Conservation (phyloP, 2,888 invertebrate species). For the Thalpophila matura region DNA sequence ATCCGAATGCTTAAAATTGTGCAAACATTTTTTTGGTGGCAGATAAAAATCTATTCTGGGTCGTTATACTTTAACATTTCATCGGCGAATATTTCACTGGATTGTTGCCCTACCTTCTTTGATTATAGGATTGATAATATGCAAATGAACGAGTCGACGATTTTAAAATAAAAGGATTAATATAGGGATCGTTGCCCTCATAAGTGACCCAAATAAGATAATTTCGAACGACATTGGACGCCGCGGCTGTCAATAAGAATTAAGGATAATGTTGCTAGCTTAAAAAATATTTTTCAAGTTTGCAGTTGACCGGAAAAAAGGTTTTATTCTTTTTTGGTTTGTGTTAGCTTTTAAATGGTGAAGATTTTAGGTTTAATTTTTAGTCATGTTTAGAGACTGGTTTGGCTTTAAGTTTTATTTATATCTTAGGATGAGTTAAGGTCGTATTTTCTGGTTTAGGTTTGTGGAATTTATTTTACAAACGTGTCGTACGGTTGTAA, state of each 20-base stretch:
- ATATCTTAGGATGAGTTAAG: constrained; percentile 11
- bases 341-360: constrained; percentile 55
- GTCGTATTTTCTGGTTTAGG: constrained; percentile 24
- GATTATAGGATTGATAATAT: constrained; percentile 87
- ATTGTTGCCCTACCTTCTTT: constrained; percentile 83
- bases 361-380: constrained; percentile 58
- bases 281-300: constrained; percentile 68
- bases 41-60: constrained; percentile 70
- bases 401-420: constrained; percentile 45
- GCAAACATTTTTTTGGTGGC: constrained; percentile 62
- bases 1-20: constrained; percentile 61
- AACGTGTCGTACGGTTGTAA: constrained; percentile 2
- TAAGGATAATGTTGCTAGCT: constrained; percentile 84
- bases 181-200: constrained; percentile 81
- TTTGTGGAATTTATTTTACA: constrained; percentile 19
- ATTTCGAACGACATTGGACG: constrained; percentile 79
- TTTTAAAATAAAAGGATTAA: constrained; percentile 85
- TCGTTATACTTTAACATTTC: constrained; percentile 82
- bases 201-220: constrained; percentile 89
- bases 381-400: constrained; percentile 29
- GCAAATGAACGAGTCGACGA: constrained; percentile 84
- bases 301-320: constrained; percentile 54
- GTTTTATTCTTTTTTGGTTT: constrained; percentile 40
- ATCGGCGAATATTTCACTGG: constrained; percentile 86
- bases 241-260: constrained; percentile 85